phyloP scores from a whole-genome alignment of 2,113 vertebrate genomes.

The Illadopsis cleaveri region DNA sequence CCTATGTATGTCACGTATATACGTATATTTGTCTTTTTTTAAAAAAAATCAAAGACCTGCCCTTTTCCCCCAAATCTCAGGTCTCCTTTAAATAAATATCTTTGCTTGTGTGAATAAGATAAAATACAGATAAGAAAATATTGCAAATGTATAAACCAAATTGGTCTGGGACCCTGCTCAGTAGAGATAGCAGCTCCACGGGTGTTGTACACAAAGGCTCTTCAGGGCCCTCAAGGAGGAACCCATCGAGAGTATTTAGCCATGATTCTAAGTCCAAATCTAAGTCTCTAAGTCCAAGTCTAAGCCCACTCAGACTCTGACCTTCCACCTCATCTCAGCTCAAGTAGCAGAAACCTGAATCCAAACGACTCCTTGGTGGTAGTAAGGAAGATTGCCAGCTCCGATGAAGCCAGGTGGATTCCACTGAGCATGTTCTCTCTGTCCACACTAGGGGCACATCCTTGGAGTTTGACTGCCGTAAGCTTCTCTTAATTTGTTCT shows the following conservation, averaged over 20 bases:
- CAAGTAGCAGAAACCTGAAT: neutral
- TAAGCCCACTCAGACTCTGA: neutral
- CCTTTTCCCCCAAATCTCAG: neutral
- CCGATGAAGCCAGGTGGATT: conserved; percentile 38
- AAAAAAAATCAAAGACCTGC: neutral
- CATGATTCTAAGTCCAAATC: neutral
- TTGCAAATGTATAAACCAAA: neutral
- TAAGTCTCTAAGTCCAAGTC: neutral
- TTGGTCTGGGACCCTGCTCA: neutral
- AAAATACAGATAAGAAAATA: neutral
- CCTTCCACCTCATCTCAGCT: neutral
- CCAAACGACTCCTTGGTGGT: conserved; percentile 9
- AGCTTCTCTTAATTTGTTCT: conserved; percentile 41
- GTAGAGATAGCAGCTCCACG: neutral
- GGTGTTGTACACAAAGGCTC: neutral
- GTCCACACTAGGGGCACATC: conserved; percentile 3
- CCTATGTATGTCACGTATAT: neutral
- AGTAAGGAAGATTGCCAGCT: conserved; percentile 26
- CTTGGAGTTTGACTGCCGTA: neutral
- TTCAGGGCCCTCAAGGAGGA: neutral
- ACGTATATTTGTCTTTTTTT: neutral
- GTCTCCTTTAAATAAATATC: neutral
- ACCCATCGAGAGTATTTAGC: neutral
- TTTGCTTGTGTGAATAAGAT: neutral
- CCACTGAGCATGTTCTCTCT: neutral